These are phyloP conservation scores for Heliconius ethilla DNA, from an alignment of 2,888 invertebrate genomes.

Conservation along the genomic window DNA sequence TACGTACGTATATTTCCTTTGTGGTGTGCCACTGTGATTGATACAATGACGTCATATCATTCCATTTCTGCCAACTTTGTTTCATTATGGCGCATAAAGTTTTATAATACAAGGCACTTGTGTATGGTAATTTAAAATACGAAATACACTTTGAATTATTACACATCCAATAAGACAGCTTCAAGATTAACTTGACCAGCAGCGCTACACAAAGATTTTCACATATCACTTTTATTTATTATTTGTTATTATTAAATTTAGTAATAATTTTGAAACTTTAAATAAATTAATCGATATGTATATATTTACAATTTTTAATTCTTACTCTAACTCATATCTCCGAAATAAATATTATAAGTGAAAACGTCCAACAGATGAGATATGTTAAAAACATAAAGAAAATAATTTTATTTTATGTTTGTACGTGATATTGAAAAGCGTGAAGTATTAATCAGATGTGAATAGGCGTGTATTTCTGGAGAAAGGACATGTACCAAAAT, in stretches of 20 bases:
- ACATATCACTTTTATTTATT: background rate
- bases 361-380: background rate
- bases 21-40: conserved; percentile 41
- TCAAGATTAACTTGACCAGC: conserved; percentile 20
- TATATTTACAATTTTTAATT: background rate
- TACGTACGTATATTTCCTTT: conserved; percentile 29
- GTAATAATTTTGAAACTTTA: background rate
- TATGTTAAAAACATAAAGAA: background rate
- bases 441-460: conserved; percentile 42
- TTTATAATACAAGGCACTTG: conserved; percentile 35
- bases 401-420: conserved; percentile 10
- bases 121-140: conserved; percentile 27
- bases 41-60: conserved; percentile 41
- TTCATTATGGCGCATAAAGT: conserved; percentile 30
- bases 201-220: background rate
- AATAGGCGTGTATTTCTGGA: conserved; percentile 60
- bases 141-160: conserved; percentile 26
- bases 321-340: too few species aligned
- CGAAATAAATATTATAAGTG: background rate
- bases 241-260: background rate
- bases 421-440: conserved; percentile 34
- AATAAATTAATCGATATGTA: background rate
- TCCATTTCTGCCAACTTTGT: conserved; percentile 42
- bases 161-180: conserved; percentile 26
- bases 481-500: conserved; percentile 72